Conservation (phyloP, 2,797 vertebrate genomes). For the Cynopterus sphinx region DNA sequence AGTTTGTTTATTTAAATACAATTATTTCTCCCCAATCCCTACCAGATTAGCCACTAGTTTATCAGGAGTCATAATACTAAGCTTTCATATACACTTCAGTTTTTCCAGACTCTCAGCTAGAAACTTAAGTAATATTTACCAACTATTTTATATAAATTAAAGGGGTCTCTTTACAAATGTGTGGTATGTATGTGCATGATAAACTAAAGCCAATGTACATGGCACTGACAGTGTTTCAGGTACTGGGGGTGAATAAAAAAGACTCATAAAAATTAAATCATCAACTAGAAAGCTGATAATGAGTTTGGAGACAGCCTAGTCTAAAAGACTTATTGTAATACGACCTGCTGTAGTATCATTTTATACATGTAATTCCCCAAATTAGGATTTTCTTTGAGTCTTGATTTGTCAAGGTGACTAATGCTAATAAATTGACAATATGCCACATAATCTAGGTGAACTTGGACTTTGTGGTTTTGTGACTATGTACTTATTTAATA, state of each 20-base stretch:
- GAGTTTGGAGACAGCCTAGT: background rate
- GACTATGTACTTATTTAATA: background rate
- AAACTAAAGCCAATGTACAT: background rate
- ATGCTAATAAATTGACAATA: background rate
- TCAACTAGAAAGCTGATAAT: background rate
- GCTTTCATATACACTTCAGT: background rate
- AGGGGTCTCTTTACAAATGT: background rate
- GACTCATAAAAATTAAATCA: background rate
- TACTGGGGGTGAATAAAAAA: background rate
- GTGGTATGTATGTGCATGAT: background rate
- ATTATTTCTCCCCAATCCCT: background rate
- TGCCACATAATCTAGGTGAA: background rate
- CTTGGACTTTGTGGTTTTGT: background rate
- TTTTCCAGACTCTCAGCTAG: background rate
- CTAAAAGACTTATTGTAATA: background rate
- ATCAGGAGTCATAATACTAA: background rate
- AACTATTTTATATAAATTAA: background rate
- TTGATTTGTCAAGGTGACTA: background rate
- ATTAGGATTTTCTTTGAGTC: constrained; percentile 31
- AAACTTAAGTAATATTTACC: background rate
- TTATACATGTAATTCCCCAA: background rate
- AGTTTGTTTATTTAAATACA: background rate
- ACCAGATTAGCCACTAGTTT: background rate
- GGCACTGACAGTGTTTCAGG: background rate
- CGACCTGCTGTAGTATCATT: background rate